Evolutionary conservation across 2,888 invertebrate species (phyloP).

Genomic region (Fragum fragum): DNA sequence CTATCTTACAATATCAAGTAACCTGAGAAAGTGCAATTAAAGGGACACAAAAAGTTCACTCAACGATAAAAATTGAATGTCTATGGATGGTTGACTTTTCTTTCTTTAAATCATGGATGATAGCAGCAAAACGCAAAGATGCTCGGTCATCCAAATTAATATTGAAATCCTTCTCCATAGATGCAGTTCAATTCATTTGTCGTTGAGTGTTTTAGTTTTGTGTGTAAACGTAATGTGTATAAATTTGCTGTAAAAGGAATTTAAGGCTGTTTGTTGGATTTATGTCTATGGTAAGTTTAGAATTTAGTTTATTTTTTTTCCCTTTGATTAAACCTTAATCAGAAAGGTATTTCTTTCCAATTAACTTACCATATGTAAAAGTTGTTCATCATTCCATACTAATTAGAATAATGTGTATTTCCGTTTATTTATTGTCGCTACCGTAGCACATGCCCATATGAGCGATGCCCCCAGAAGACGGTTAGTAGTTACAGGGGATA

Average conservation of each 20-base stretch:
- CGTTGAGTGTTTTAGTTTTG: background rate
- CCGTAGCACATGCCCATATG: too few relatives aligned
- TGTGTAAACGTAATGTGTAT: background rate
- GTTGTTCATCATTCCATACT: too few relatives aligned
- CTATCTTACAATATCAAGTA: background rate
- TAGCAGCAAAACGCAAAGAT: constrained; percentile 13
- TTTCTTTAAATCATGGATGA: constrained; percentile 18
- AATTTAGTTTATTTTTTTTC: too few relatives aligned
- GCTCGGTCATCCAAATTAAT: constrained; percentile 32
- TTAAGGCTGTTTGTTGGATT: background rate
- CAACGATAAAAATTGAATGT: constrained; percentile 28
- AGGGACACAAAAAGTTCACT: constrained; percentile 7
- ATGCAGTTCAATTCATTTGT: background rate
- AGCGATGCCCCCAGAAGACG: too few relatives aligned
- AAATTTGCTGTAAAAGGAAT: background rate
- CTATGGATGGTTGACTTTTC: constrained; percentile 4
- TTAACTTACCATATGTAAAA: too few relatives aligned
- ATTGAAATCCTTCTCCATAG: constrained; percentile 18
- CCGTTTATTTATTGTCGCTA: too few relatives aligned
- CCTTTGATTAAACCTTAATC: too few relatives aligned
- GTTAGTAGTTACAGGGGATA: too few relatives aligned
- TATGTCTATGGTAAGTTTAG: too few relatives aligned
- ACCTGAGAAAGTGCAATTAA: constrained; percentile 6
- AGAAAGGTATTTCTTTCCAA: too few relatives aligned
- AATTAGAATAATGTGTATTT: too few relatives aligned